Evolutionary conservation across 2,113 vertebrate species (phyloP).

Genomic region (Heterotis niloticus): DNA sequence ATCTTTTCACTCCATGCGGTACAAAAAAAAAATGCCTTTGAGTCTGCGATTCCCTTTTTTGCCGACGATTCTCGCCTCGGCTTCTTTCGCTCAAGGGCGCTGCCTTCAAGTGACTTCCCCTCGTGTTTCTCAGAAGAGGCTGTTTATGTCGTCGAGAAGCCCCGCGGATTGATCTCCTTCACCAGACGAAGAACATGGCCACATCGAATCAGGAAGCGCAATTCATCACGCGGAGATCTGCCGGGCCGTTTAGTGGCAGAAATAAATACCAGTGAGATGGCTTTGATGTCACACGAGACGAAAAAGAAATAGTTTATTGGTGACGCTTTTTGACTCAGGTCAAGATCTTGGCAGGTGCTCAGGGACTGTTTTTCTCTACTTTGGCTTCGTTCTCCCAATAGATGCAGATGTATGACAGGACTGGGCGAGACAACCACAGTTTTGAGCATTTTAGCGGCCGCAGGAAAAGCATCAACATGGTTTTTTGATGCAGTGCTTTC

Average conservation of each 20-base stretch:
- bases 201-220: not conserved
- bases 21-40: no score
- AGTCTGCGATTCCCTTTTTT: not conserved
- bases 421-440: not conserved
- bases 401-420: not conserved
- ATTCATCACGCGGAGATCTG: constrained; percentile 10
- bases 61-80: not conserved
- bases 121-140: not conserved
- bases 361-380: not conserved
- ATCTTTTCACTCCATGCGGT: not conserved
- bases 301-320: not conserved
- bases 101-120: not conserved
- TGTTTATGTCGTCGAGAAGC: not conserved
- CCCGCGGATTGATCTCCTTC: constrained; percentile 5
- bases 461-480: not conserved
- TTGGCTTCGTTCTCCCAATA: not conserved
- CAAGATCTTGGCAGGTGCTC: not conserved
- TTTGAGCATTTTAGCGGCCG: not conserved
- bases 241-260: not conserved
- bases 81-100: not conserved
- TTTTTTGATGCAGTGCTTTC: not conserved
- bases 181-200: not conserved
- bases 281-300: constrained; percentile 14
- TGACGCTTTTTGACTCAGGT: not conserved
- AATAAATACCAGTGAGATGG: constrained; percentile 3